Conservation (phyloP, 2,888 invertebrate species). For the Nomada fucata region DNA sequence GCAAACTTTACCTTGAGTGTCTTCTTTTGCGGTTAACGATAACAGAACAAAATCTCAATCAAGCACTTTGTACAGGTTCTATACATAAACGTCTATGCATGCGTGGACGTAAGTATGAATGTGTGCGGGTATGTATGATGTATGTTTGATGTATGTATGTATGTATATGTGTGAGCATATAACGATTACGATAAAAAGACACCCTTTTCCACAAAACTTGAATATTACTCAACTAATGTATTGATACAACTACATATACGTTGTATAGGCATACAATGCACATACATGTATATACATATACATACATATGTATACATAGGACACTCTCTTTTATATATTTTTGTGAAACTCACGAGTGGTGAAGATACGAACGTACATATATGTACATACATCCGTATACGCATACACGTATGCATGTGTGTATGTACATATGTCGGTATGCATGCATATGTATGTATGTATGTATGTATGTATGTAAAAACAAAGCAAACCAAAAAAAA, state of each 20-base stretch:
- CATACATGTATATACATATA: conserved; percentile 38
- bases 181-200: conserved; percentile 69
- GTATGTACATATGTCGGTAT: conserved; percentile 44
- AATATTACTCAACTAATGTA: conserved; percentile 74
- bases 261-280: conserved; percentile 38
- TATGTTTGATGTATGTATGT: conserved; percentile 51
- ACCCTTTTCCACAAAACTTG: conserved; percentile 81
- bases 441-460: conserved; percentile 68
- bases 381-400: conserved; percentile 66
- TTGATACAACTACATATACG: conserved; percentile 66
- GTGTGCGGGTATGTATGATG: conserved; percentile 40
- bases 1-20: conserved; percentile 82
- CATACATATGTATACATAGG: conserved; percentile 65
- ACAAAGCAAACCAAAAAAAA: background rate
- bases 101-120: conserved; percentile 33
- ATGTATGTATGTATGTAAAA: conserved; percentile 65
- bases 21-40: conserved; percentile 81
- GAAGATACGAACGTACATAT: conserved; percentile 80
- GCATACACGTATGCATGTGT: conserved; percentile 56
- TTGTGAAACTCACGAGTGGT: conserved; percentile 82
- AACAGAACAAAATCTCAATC: conserved; percentile 75
- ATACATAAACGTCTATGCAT: conserved; percentile 72
- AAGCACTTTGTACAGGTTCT: conserved; percentile 83
- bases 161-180: conserved; percentile 63
- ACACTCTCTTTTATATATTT: conserved; percentile 83